Conservation (phyloP, 1,140 invertebrate species). For the Hycleus cichorii region DNA sequence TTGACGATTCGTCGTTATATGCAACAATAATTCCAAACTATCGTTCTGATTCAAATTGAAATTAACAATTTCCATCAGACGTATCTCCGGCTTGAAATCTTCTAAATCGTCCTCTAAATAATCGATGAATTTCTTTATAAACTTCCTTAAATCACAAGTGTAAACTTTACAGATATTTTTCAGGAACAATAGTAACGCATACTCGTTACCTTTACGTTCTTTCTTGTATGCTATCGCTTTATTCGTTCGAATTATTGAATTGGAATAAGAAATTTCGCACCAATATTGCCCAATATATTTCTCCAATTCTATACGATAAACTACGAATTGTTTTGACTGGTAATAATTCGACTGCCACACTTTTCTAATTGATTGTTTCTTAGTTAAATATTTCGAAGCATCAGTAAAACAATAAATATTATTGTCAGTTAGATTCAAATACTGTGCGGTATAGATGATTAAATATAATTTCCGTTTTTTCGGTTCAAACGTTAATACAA, state of each 20-base stretch:
- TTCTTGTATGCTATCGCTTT: conserved; percentile 31
- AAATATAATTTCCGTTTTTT: conserved; percentile 17
- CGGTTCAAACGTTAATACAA: conserved; percentile 20
- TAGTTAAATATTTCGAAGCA: conserved; percentile 15
- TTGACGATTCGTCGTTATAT: conserved; percentile 20
- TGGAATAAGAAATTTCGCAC: conserved; percentile 39
- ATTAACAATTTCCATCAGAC: conserved; percentile 25
- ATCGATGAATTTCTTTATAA: not conserved
- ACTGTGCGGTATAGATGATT: conserved; percentile 10
- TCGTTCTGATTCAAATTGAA: conserved; percentile 16
- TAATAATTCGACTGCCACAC: conserved; percentile 13
- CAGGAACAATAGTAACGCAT: conserved; percentile 31
- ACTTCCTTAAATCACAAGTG: not conserved
- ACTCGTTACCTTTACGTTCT: conserved; percentile 30
- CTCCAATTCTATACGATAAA: conserved; percentile 32
- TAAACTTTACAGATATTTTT: conserved; percentile 20
- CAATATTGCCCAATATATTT: conserved; percentile 42
- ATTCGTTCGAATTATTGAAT: conserved; percentile 21
- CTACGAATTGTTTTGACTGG: conserved; percentile 1
- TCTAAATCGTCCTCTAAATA: conserved; percentile 17
- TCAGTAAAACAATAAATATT: conserved; percentile 26
- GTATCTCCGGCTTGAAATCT: conserved; percentile 11
- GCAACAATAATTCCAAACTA: conserved; percentile 27
- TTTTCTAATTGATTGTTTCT: conserved; percentile 16
- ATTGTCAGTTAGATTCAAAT: not conserved